These are phyloP conservation scores for Odontamblyopus rebecca DNA, from an alignment of 2,797 vertebrate species.

Conservation along the genomic window DNA sequence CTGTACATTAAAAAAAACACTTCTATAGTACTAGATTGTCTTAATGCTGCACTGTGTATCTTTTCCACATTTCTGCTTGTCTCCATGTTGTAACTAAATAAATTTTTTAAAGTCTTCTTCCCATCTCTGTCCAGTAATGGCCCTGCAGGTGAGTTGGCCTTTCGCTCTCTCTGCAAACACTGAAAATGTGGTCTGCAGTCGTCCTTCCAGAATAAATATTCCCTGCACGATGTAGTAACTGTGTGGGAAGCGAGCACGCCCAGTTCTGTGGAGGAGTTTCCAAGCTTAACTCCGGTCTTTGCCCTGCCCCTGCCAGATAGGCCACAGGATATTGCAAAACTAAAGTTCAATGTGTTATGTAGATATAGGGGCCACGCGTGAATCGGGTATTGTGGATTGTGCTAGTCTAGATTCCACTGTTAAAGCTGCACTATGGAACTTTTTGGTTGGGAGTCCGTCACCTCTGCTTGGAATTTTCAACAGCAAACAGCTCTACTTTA, in stretches of 20 bases:
- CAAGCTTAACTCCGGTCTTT: constrained; percentile 35
- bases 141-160: constrained; percentile 34
- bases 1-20: too few relatives aligned
- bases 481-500: too few relatives aligned
- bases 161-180: constrained; percentile 40
- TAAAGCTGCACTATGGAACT: too few relatives aligned
- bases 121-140: constrained; percentile 23
- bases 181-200: constrained; percentile 40
- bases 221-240: constrained; percentile 32
- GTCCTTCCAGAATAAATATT: constrained; percentile 45
- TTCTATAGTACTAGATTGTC: too few relatives aligned
- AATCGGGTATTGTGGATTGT: constrained; percentile 13
- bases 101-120: too few relatives aligned
- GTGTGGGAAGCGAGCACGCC: constrained; percentile 19
- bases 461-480: too few relatives aligned
- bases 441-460: too few relatives aligned
- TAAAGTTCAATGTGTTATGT: constrained; percentile 45
- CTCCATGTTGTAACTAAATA: too few relatives aligned
- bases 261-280: constrained; percentile 37
- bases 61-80: too few relatives aligned
- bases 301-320: constrained; percentile 57
- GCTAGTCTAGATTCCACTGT: too few relatives aligned
- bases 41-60: too few relatives aligned
- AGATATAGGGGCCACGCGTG: constrained; percentile 34
- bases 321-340: constrained; percentile 62